A percentile compares a stretch with the other conserved stretches of the same genome.
Conservation (phyloP, 1,140 invertebrate species). For the Anadara kagoshimensis region DNA sequence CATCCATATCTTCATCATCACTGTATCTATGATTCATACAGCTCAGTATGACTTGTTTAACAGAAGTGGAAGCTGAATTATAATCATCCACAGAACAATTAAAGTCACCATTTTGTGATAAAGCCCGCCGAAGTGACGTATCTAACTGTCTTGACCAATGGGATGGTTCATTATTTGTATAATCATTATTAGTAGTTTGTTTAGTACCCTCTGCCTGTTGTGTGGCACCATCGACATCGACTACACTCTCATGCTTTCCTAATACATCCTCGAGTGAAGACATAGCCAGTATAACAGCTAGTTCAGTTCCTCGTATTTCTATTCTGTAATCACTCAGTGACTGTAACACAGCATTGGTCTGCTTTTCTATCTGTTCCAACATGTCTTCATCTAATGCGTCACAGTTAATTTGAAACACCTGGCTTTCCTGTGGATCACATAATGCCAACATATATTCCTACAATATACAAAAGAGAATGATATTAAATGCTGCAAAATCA, state of each 20-base stretch:
- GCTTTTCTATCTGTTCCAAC: conserved; percentile 55
- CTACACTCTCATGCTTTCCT: conserved; percentile 1
- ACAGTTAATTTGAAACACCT: conserved; percentile 37
- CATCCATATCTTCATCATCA: conserved; percentile 41
- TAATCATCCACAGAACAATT: conserved; percentile 43
- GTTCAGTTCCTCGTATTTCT: conserved; percentile 51
- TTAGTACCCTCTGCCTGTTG: neutral
- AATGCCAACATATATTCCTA: conserved; percentile 59
- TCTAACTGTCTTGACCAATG: conserved; percentile 42
- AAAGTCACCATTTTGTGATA: conserved; percentile 44
- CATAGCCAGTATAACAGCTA: conserved; percentile 58
- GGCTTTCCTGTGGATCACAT: conserved; percentile 45
- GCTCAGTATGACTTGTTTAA: conserved; percentile 49
- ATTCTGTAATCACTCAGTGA: conserved; percentile 29
- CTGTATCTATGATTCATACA: conserved; percentile 39
- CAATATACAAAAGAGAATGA: conserved; percentile 20
- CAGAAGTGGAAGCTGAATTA: conserved; percentile 25
- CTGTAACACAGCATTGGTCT: conserved; percentile 54
- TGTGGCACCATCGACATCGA: conserved; percentile 25
- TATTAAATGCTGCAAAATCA: neutral
- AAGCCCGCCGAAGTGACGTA: conserved; percentile 33
- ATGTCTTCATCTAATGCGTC: conserved; percentile 35
- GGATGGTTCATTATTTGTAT: neutral
- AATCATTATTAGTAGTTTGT: neutral
- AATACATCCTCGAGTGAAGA: conserved; percentile 54